Evolutionary conservation across 2,113 vertebrate genomes (phyloP).

Genomic region (Todiramphus chloris): DNA sequence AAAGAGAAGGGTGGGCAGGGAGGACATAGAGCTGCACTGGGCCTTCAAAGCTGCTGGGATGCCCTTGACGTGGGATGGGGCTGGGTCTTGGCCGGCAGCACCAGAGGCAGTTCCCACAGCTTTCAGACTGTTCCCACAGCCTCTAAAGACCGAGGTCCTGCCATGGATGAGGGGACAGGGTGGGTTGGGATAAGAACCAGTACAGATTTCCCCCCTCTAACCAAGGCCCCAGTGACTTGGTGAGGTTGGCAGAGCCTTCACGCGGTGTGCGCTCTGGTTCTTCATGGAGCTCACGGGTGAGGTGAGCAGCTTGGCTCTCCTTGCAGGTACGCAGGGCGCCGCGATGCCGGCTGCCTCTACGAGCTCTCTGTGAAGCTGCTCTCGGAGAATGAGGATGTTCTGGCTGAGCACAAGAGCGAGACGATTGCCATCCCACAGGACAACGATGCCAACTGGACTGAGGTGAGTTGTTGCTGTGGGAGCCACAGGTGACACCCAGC

Average conservation of each 20-base stretch:
- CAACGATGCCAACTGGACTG: slow-evolving; percentile 52
- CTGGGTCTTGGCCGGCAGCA: background rate
- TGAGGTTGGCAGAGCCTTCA: background rate
- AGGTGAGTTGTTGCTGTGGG: slow-evolving; percentile 52
- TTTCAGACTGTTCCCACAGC: background rate
- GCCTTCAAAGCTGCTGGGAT: background rate
- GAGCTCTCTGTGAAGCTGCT: slow-evolving; percentile 75
- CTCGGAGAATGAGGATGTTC: slow-evolving; percentile 71
- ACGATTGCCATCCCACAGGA: slow-evolving; percentile 69
- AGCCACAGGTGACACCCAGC: background rate
- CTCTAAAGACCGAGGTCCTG: background rate
- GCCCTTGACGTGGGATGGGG: background rate
- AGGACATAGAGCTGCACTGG: background rate
- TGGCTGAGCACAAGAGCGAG: slow-evolving; percentile 75
- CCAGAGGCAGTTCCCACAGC: background rate
- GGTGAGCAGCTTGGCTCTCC: background rate
- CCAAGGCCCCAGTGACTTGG: background rate
- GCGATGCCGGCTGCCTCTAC: slow-evolving; percentile 73
- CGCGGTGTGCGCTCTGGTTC: background rate
- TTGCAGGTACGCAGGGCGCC: slow-evolving; percentile 76
- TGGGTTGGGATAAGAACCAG: background rate
- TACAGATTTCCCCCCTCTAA: background rate
- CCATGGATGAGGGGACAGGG: background rate
- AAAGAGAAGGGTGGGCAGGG: background rate
- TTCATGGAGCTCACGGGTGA: background rate